Evolutionary conservation across 2,888 invertebrate genomes (phyloP).

Genomic region (Latrodectus hesperus): DNA sequence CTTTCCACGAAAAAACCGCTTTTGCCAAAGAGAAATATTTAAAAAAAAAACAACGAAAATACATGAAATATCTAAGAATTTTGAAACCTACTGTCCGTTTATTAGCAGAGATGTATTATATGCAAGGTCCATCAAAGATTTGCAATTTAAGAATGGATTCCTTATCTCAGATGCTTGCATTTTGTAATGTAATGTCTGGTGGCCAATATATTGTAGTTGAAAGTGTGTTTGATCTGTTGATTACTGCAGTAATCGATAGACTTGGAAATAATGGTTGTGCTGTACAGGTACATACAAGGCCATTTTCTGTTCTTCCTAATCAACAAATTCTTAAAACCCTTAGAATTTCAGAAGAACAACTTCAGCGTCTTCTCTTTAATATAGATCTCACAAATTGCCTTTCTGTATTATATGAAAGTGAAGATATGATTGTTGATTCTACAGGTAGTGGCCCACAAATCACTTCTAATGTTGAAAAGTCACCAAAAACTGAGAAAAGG

Average conservation of each 20-base stretch:
- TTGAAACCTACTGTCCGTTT: constrained; percentile 86
- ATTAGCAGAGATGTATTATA: constrained; percentile 89
- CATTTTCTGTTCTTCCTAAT: constrained; percentile 64
- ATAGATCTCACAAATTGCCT: constrained; percentile 43
- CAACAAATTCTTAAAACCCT: constrained; percentile 84
- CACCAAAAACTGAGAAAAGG: constrained; percentile 24
- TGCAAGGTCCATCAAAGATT: constrained; percentile 81
- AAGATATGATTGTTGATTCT: not conserved
- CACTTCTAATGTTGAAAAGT: not conserved
- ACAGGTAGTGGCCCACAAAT: not conserved
- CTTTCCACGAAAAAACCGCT: constrained; percentile 91
- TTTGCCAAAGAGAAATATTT: constrained; percentile 92
- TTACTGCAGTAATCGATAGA: constrained; percentile 86
- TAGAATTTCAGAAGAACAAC: constrained; percentile 84
- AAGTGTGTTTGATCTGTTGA: constrained; percentile 88
- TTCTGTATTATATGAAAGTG: constrained; percentile 5
- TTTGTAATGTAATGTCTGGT: constrained; percentile 85
- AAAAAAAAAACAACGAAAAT: constrained; percentile 94
- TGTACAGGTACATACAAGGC: constrained; percentile 74
- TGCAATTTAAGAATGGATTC: constrained; percentile 88
- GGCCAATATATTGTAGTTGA: constrained; percentile 76
- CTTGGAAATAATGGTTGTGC: constrained; percentile 80
- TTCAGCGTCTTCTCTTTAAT: constrained; percentile 82
- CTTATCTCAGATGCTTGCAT: constrained; percentile 89
- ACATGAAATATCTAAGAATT: constrained; percentile 87